These are phyloP conservation scores for Cryptops parisi DNA, from an alignment of 2,888 invertebrate species.

Conservation along the genomic window DNA sequence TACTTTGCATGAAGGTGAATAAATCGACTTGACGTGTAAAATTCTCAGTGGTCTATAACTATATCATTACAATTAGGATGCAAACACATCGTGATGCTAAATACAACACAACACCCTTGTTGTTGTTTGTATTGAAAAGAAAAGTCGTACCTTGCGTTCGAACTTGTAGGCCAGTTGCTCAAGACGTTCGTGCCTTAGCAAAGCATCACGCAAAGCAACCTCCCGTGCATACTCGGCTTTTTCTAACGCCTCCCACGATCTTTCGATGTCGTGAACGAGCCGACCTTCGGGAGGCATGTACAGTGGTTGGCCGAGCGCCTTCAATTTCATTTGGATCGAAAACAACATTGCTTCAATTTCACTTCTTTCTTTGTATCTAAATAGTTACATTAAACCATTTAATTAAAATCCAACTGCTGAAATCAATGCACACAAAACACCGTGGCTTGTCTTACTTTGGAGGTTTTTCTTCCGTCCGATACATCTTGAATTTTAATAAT, in stretches of 20 bases:
- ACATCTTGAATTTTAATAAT: constrained; percentile 79
- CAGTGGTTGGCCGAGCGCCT: constrained; percentile 78
- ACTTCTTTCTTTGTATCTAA: constrained; percentile 87
- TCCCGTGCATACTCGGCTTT: constrained; percentile 88
- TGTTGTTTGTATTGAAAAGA: no score
- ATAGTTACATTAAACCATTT: no score
- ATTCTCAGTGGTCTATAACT: no score
- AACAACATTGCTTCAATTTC: constrained; percentile 95
- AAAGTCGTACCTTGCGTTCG: constrained; percentile 84
- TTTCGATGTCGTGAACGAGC: constrained; percentile 85
- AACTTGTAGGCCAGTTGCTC: constrained; percentile 94
- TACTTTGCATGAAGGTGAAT: no score
- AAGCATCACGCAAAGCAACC: constrained; percentile 76
- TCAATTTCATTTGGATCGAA: constrained; percentile 88
- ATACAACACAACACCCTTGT: no score
- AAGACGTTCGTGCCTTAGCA: constrained; percentile 77
- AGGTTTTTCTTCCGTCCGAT: constrained; percentile 66
- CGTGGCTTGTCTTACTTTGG: constrained; percentile 90
- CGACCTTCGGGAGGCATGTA: constrained; percentile 79
- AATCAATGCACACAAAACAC: background rate
- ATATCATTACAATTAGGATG: no score
- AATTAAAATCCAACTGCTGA: no score
- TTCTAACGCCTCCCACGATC: constrained; percentile 85
- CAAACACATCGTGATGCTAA: no score
- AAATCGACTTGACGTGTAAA: no score